Evolutionary conservation across 2,113 vertebrate genomes (phyloP).

Genomic region (Terrapene triunguis): DNA sequence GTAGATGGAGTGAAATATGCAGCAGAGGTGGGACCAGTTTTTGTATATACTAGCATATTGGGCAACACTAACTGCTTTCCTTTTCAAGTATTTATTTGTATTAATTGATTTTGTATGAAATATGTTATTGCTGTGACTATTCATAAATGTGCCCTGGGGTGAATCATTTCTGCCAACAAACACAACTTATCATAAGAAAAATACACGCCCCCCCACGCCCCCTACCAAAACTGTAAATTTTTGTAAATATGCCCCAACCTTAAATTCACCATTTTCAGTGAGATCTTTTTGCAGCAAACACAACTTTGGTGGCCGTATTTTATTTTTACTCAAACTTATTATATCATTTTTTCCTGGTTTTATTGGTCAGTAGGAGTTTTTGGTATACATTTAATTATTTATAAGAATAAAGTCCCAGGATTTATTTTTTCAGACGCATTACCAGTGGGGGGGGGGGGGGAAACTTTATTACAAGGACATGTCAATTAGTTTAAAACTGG

Average conservation of each 20-base stretch:
- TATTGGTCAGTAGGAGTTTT: neutral
- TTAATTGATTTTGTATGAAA: neutral
- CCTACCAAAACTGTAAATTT: neutral
- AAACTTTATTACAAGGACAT: neutral
- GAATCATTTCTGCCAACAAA: neutral
- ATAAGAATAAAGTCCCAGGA: neutral
- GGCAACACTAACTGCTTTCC: neutral
- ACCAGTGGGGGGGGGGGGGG: neutral
- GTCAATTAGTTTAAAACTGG: neutral
- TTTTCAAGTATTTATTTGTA: neutral
- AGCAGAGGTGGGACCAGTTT: slow-evolving; percentile 85
- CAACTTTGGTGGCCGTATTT: neutral
- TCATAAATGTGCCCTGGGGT: rapidly evolving
- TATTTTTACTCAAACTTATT: neutral
- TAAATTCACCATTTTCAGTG: neutral
- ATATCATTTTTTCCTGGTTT: neutral
- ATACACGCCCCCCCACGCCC: neutral
- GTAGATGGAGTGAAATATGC: slow-evolving; percentile 88
- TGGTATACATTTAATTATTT: neutral
- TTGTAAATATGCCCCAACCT: neutral
- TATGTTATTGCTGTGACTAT: neutral
- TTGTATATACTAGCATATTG: rapidly evolving
- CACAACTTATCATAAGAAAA: neutral
- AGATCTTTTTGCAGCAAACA: neutral
- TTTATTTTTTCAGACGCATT: neutral